Base-by-base conservation (phyloP, 1,140 invertebrate genomes). In the Caerostris extrusa region DNA sequence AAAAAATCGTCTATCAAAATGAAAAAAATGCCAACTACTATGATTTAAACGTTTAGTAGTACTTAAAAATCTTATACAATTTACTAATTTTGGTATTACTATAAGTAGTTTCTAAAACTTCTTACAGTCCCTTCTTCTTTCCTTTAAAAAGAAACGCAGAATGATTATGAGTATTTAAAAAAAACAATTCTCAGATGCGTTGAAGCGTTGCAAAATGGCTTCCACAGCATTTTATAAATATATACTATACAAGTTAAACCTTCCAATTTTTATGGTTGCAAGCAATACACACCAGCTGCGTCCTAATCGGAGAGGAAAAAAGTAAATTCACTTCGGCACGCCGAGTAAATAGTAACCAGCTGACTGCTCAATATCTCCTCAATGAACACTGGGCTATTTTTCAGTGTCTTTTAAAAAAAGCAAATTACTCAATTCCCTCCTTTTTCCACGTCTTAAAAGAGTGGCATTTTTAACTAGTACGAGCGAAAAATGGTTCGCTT, bases 331-430 rank as follows among this genome's bases (percentile, higher is more conserved):
- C 81, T 57, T 14, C 57, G 34, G 81, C 19, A 71, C 7, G 8
- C 12, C 12, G 81, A 83, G 81, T 83, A 83, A 83, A 83, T 83
- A 56, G 50, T 83, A 5, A 7, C 53, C 14, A 83, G 81, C 81
- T 56, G 81, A 83, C 53, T 3, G 53, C 17, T 53, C 55, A 57
- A 83, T 57, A 83, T 56, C 56, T 83, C n/a, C 53, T 83, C 53
- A 57, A 56, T 83, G 81, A 56, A 83, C 81, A 83, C n/a, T 57
- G 81, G n/a, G 81, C 17, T 56, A 83, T 83, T 83, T 83, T 83
- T 83, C 53, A 56, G n/a, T 57, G 53, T 19, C 3, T n/a, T 83
- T 83, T 56, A 56, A 71, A n/a, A n/a, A n/a, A n/a, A 71, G 19
- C 7, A 71, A 50, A 34, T 71, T 50, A 50, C 69, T 71, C 69